Base-by-base conservation (phyloP, 2,888 invertebrate genomes). In the Perizoma affinitatum region DNA sequence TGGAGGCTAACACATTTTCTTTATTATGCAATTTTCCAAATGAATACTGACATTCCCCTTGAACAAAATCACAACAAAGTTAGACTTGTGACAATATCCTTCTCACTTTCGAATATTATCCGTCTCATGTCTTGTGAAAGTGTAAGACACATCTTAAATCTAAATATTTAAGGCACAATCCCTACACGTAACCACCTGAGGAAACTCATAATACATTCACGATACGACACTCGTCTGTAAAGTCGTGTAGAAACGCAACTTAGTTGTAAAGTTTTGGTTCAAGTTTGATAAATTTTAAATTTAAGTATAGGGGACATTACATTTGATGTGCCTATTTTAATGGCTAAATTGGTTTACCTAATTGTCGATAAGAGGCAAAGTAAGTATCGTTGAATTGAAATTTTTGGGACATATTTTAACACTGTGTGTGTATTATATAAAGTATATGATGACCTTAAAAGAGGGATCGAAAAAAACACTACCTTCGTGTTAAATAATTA, bases 121-220 rank as follows among this genome's bases (percentile, higher is more conserved):
- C 40, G 11, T 56, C 40, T 40, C 50, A 44, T 10, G 44, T 40
- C 53, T 34, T 38, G 36, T 40, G 11, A 48, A 36, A 22, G 22
- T 22, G 22, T 22, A 22, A 22, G 22, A 22, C 22, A 0, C 34
- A 5, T 22, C 44, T 47, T 41, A 45, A 40, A 57, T 50, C 45
- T 57, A 45, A 57, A 57, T 57, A 57, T 57, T 57, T 50, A 50
- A 57, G 56, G 50, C 11, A 11, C 40, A 41, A 57, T 50, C 50
- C 45, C 40, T 10, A 45, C 45, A 41, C 49, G 56, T 45, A 40
- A 57, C 43, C 58, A 62, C 58, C 62, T 48, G 53, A 46, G 54
- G 41, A 55, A 33, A 49, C 60, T 63, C 54, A 63, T 61, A 53
- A 53, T 49, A 63, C 55, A 56, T 66, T 61, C 60, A 63, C 46